These are phyloP conservation scores for Octodonta nipae DNA, from an alignment of 2,888 invertebrate species.

Conservation along the genomic window DNA sequence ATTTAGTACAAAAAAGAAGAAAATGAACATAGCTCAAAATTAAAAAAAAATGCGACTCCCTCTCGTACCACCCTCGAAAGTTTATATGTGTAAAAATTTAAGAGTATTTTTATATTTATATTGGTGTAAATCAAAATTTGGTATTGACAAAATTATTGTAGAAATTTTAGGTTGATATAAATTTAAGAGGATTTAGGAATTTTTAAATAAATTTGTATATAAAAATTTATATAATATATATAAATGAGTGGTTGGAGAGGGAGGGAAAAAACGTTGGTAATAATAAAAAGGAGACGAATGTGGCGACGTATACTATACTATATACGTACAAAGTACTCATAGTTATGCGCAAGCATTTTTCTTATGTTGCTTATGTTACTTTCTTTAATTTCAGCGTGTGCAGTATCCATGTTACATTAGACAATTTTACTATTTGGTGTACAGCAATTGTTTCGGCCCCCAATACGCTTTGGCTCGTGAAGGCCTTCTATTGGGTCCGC, in stretches of 20 bases:
- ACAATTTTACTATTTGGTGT: constrained; percentile 42
- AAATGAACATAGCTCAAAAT: constrained; percentile 40
- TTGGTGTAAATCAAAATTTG: constrained; percentile 42
- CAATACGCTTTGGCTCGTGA: constrained; percentile 18
- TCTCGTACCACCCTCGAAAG: constrained; percentile 21
- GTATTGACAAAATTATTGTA: constrained; percentile 39
- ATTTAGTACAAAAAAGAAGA: constrained; percentile 35
- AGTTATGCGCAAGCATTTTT: constrained; percentile 34
- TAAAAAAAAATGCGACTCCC: constrained; percentile 3
- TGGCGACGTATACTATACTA: constrained; percentile 36
- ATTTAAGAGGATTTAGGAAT: constrained; percentile 48
- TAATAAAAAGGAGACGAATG: constrained; percentile 29
- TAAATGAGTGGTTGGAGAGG: constrained; percentile 37
- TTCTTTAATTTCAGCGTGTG: constrained; percentile 36
- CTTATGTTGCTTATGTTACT: constrained; percentile 30
- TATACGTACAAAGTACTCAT: constrained; percentile 39
- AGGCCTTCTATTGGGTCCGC: no score
- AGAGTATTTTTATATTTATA: constrained; percentile 41
- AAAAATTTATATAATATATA: constrained; percentile 51
- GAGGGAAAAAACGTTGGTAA: constrained; percentile 24
- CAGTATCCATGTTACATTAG: constrained; percentile 40
- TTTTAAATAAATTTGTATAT: constrained; percentile 58
- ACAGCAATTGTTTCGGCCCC: constrained; percentile 38
- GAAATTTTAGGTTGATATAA: constrained; percentile 36
- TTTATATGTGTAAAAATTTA: constrained; percentile 40